These are phyloP conservation scores for Danio choprae DNA, from an alignment of 2,797 vertebrate genomes.

Conservation along the genomic window DNA sequence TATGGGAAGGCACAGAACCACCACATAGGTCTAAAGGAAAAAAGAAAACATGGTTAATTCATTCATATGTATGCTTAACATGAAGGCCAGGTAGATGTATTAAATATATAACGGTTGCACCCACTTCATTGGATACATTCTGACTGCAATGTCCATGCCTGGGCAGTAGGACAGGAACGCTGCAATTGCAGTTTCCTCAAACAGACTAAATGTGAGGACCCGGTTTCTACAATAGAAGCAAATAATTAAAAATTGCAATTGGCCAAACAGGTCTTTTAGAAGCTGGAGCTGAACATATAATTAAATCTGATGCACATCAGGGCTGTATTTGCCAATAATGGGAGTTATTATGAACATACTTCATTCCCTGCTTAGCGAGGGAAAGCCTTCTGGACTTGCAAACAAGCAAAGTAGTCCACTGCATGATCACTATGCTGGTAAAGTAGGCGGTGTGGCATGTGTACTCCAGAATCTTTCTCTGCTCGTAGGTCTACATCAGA, in stretches of 20 bases:
- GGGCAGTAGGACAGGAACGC: slow-evolving; percentile 96
- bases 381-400: slow-evolving; percentile 90
- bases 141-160: slow-evolving; percentile 92
- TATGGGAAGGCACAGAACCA: slow-evolving; percentile 99
- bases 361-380: too few relatives aligned
- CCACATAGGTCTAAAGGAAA: too few relatives aligned
- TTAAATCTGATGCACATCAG: too few relatives aligned
- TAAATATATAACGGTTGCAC: too few relatives aligned
- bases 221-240: slow-evolving; percentile 84
- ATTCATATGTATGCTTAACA: too few relatives aligned
- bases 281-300: too few relatives aligned
- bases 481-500: slow-evolving; percentile 87
- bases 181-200: slow-evolving; percentile 95
- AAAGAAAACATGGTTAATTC: too few relatives aligned
- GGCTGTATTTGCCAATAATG: too few relatives aligned
- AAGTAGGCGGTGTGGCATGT: slow-evolving; percentile 98
- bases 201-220: slow-evolving; percentile 97
- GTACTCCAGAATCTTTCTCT: slow-evolving; percentile 95
- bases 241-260: too few relatives aligned
- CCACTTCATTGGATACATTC: slow-evolving; percentile 96
- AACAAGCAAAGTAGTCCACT: slow-evolving; percentile 97
- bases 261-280: too few relatives aligned
- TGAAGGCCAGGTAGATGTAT: too few relatives aligned
- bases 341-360: too few relatives aligned
- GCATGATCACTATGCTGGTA: slow-evolving; percentile 93